A percentile compares a stretch with the other conserved stretches of the same genome.
These are phyloP conservation scores for Palythoa grandis DNA, from an alignment of 92 coral and sea anemone species.

Conservation along the genomic window DNA sequence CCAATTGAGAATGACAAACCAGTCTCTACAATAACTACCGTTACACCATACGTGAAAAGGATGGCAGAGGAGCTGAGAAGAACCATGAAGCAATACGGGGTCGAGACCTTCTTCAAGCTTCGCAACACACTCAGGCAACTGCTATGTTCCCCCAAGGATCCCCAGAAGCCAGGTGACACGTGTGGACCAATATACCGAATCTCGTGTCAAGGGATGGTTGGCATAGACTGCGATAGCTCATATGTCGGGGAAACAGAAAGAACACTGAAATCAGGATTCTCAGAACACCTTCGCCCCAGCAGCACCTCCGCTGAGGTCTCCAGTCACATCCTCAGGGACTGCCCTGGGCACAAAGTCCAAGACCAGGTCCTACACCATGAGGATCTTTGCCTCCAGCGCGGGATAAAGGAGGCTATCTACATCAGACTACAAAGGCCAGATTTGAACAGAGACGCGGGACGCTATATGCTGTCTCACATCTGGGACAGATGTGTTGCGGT, in stretches of 20 bases:
- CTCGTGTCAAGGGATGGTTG: background rate
- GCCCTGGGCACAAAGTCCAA: background rate
- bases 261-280: background rate
- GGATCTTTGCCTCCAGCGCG: no score
- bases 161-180: background rate
- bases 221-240: background rate
- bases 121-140: background rate
- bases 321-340: no score
- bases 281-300: no score
- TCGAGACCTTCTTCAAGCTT: no score
- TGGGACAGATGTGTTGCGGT: no score
- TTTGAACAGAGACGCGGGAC: no score
- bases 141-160: no score
- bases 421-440: no score
- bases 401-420: no score
- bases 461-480: no score
- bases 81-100: constrained; percentile 3
- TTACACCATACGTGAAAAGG: constrained; percentile 38
- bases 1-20: constrained; percentile 11
- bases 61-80: constrained; percentile 29
- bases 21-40: constrained; percentile 15
- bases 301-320: no score
- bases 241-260: constrained; percentile 45
- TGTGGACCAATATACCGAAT: background rate
- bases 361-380: no score